Evolutionary conservation across 37 sponge, comb jelly and placozoan species (phyloP).

Genomic region (Trichoplax adhaerens): DNA sequence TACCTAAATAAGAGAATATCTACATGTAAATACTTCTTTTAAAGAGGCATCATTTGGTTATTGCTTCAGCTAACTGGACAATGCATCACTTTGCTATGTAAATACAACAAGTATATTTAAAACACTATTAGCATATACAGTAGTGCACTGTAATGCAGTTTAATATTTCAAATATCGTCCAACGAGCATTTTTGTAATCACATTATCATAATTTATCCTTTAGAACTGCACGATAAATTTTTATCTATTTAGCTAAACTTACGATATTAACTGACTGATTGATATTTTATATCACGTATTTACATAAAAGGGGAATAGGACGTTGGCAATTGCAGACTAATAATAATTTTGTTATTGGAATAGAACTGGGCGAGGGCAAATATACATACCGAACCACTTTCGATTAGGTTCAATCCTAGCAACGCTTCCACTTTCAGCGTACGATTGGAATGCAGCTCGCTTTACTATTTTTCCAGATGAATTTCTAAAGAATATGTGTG

Average conservation of each 20-base stretch:
- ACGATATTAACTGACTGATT: no score
- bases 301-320: no score
- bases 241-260: no score
- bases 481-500: conserved; percentile 31
- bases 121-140: conserved; percentile 4
- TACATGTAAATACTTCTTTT: background rate
- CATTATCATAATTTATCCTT: no score
- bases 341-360: background rate
- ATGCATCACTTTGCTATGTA: no score
- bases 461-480: conserved; percentile 53
- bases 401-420: conserved; percentile 90
- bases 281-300: no score
- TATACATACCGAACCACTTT: conserved; percentile 82
- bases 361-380: background rate
- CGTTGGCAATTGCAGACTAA: background rate
- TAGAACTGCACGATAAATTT: no score
- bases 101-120: no score
- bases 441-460: conserved; percentile 75
- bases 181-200: no score
- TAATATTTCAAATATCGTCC: background rate
- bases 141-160: background rate
- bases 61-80: no score
- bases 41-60: no score
- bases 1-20: conserved; percentile 24
- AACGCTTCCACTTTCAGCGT: conserved; percentile 63